Conservation (phyloP, 2,113 vertebrate genomes). For the Phocoena sinus region DNA sequence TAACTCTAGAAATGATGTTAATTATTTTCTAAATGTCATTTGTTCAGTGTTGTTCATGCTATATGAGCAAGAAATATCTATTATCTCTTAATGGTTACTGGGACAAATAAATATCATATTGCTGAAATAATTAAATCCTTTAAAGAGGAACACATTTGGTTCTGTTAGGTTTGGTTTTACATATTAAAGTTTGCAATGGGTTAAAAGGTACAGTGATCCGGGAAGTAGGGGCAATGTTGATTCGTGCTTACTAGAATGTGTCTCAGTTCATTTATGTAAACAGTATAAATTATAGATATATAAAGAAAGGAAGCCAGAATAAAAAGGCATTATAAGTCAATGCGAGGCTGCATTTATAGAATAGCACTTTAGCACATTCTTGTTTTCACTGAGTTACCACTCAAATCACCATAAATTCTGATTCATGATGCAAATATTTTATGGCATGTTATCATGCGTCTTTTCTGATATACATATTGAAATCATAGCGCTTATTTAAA, state of each 20-base stretch:
- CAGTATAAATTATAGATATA: not conserved
- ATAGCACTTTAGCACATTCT: not conserved
- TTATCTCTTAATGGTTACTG: slow-evolving; percentile 31
- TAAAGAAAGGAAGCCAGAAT: not conserved
- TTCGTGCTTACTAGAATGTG: not conserved
- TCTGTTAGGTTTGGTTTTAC: slow-evolving; percentile 5
- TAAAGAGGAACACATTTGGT: not conserved
- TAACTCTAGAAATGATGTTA: slow-evolving; percentile 61
- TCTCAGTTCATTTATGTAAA: not conserved
- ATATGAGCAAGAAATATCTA: slow-evolving; percentile 31
- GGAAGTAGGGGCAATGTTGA: not conserved
- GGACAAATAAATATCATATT: slow-evolving; percentile 35
- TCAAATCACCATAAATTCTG: not conserved
- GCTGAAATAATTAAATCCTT: slow-evolving; percentile 39
- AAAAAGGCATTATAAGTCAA: not conserved
- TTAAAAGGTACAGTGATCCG: not conserved
- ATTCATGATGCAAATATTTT: not conserved
- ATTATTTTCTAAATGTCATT: slow-evolving; percentile 67
- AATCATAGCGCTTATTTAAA: not conserved
- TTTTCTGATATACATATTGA: not conserved
- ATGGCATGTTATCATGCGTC: not conserved
- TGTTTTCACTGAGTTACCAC: not conserved
- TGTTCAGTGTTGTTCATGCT: slow-evolving; percentile 30
- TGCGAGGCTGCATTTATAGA: not conserved
- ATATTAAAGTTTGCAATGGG: not conserved